Percentiles rank a stretch among this genome's conserved stretches.
Conservation (phyloP, 2,113 vertebrate genomes). For the Nibea coibor region DNA sequence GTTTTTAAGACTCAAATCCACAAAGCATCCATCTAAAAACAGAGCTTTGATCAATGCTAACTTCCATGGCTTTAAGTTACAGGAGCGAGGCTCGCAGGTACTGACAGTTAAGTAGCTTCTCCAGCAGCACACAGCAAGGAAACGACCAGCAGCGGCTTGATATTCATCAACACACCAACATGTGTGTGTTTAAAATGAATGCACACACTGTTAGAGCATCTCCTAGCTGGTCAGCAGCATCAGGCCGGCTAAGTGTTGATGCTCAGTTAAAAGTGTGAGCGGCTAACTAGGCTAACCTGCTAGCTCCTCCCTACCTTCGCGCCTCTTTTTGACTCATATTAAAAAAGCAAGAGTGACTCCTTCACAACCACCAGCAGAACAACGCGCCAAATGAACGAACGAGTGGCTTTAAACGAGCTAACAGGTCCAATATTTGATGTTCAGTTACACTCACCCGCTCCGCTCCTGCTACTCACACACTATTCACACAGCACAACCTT, state of each 20-base stretch:
- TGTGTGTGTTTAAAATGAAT: neutral
- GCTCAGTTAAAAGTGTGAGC: constrained; percentile 34
- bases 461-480: constrained; percentile 71
- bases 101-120: neutral
- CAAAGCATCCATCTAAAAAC: neutral
- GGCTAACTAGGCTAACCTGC: constrained; percentile 65
- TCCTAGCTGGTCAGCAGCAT: neutral
- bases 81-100: neutral
- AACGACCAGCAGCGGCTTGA: neutral
- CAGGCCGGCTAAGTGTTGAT: constrained; percentile 36
- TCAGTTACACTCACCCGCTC: constrained; percentile 76
- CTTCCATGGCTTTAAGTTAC: neutral
- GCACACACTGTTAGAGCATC: neutral
- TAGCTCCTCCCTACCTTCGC: constrained; percentile 10
- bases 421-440: constrained; percentile 43
- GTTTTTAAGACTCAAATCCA: neutral
- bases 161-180: neutral
- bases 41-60: neutral
- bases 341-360: neutral
- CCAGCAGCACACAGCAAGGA: neutral
- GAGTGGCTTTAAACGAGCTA: accelerated
- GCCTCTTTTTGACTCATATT: neutral
- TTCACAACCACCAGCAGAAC: neutral
- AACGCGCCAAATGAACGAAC: neutral
- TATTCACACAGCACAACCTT: constrained; percentile 71